These are phyloP conservation scores for Calidris pugnax DNA, from an alignment of 2,113 vertebrate species.

Conservation along the genomic window DNA sequence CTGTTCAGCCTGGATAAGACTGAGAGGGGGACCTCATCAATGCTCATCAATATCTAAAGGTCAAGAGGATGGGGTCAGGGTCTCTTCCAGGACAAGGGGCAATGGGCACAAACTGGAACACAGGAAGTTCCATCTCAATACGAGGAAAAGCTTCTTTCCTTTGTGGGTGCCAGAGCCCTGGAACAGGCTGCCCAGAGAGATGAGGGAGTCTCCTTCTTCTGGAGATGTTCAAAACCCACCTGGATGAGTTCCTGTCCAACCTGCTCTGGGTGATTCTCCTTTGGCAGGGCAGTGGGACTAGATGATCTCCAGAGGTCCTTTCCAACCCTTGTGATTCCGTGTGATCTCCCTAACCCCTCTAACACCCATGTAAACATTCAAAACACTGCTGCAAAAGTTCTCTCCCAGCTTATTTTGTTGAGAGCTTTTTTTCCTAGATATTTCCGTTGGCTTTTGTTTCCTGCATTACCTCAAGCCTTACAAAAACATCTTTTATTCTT, in stretches of 20 bases:
- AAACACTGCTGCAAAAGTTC: neutral
- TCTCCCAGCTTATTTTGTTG: neutral
- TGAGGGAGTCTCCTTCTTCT: neutral
- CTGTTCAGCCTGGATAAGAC: neutral
- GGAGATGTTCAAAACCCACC: neutral
- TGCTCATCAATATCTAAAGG: neutral
- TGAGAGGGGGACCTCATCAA: neutral
- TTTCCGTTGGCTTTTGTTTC: neutral
- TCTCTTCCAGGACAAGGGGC: neutral
- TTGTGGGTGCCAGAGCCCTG: neutral
- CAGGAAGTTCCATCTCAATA: neutral
- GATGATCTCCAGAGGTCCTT: neutral
- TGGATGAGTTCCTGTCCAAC: neutral
- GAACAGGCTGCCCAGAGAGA: neutral
- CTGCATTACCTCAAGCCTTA: neutral
- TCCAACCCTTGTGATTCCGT: neutral
- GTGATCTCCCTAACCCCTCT: neutral
- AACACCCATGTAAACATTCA: neutral
- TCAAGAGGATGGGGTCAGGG: neutral
- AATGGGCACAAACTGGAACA: neutral
- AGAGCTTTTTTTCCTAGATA: neutral
- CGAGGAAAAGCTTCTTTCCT: neutral
- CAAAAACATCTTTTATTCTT: neutral
- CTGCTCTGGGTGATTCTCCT: neutral
- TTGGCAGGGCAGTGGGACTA: neutral